Conservation (phyloP, 2,113 vertebrate genomes). For the Vidua chalybeata region DNA sequence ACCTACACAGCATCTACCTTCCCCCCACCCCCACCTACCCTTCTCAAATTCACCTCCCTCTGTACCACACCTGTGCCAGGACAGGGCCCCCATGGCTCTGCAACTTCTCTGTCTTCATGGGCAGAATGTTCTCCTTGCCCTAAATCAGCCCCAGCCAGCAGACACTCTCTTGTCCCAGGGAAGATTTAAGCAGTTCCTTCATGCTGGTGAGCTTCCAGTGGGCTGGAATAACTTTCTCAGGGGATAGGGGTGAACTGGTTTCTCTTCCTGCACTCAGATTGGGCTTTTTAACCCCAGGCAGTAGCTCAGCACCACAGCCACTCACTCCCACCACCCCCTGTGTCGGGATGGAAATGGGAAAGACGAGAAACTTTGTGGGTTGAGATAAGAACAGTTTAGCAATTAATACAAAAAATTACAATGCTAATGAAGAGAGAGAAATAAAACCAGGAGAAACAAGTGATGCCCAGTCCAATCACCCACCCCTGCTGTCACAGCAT, state of each 20-base stretch:
- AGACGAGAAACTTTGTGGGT: background rate
- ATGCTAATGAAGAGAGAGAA: background rate
- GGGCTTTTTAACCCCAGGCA: background rate
- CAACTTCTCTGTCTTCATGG: background rate
- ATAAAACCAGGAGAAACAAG: background rate
- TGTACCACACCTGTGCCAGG: fast-evolving
- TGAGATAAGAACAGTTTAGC: background rate
- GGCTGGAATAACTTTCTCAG: background rate
- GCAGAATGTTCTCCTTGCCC: background rate
- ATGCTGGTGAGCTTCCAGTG: background rate
- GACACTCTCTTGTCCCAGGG: background rate
- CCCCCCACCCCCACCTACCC: background rate
- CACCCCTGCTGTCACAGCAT: background rate
- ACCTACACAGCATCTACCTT: fast-evolving
- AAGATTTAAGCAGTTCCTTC: background rate
- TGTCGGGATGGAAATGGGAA: background rate
- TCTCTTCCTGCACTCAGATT: background rate
- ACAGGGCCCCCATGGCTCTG: fast-evolving
- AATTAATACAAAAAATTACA: background rate
- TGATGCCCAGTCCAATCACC: background rate
- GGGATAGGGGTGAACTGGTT: fast-evolving
- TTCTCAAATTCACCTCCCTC: background rate
- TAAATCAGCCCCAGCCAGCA: background rate
- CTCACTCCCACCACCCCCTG: background rate
- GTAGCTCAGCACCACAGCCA: background rate